phyloP scores from a whole-genome alignment of 2,888 invertebrate genomes.

The Ormyrus thymus region DNA sequence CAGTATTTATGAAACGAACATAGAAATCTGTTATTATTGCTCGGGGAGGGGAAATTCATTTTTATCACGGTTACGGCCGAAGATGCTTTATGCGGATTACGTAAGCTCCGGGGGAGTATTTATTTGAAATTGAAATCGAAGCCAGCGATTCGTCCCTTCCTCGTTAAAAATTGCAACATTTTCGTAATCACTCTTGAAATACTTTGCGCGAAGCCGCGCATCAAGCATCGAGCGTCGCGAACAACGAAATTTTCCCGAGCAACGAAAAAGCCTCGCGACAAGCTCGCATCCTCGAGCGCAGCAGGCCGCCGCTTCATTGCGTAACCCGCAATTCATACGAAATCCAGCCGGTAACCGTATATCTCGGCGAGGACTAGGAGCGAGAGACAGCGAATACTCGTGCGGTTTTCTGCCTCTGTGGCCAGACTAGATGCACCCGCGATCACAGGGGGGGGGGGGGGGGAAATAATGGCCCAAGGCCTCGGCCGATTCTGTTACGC shows the following conservation, averaged over 20 bases:
- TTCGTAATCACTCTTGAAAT: too few species aligned
- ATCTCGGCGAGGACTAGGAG: neutral
- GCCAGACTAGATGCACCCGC: neutral
- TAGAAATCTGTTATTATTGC: neutral
- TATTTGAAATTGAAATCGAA: too few species aligned
- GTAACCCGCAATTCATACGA: constrained; percentile 28
- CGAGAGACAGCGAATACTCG: neutral
- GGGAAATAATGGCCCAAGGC: constrained; percentile 20
- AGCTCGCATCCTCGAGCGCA: constrained; percentile 9
- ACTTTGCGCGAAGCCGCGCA: too few species aligned
- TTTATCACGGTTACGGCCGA: neutral
- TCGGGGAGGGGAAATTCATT: neutral
- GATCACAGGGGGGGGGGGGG: neutral
- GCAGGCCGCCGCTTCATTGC: constrained; percentile 2
- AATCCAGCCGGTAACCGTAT: constrained; percentile 16
- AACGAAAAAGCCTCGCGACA: too few species aligned
- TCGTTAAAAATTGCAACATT: too few species aligned
- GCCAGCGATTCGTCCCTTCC: too few species aligned
- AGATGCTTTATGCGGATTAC: neutral
- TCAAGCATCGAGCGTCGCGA: too few species aligned
- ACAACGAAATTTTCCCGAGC: too few species aligned
- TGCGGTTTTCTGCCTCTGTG: constrained; percentile 22
- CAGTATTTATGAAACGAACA: constrained; percentile 15
- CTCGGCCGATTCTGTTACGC: constrained; percentile 12
- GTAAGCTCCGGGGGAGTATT: too few species aligned